Base-by-base conservation (phyloP, 1,140 invertebrate species). In the Brachionus manjavacas region DNA sequence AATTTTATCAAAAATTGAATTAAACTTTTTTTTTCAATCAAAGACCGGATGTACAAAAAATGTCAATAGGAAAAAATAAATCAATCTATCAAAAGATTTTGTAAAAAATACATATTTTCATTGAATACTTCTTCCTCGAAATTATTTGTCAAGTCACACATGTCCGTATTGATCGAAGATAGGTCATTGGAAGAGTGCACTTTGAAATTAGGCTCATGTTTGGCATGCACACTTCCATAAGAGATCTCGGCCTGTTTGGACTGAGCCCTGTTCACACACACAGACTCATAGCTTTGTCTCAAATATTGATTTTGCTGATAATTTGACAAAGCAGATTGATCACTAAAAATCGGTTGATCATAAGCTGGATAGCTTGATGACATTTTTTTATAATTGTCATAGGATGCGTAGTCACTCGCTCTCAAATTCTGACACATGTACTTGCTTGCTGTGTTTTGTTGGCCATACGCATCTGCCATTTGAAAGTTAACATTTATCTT, bases 31-130 rank as follows among this genome's bases (percentile, higher is more conserved):
- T 60, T 60, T 23, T 60, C 20, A 60, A 60, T 20, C 16, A 60
- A 25, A 60, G n/a, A 60, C 52, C 52, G 52, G 52, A 60, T 60
- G 9, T 20, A 60, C n/a, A 60, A 20, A 60, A 52, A 60, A 60
- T 60, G 52, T 60, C 52, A 60, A 60, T 60, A 23, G 20, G 8
- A 20, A 60, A 46, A 46, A 12, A 46, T 46, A 46, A 60, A 60
- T 41, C 39, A 72, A 72, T 72, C 68, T 20, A 72, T 72, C 8
- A 72, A 39, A 72, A 72, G 68, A 72, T 72, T 72, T 41, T 72
- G 31, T 11, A 72, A 39, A 20, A 72, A 72, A 16, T 72, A 20
- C 35, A 72, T 41, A 16, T 72, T 72, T 39, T 72, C 68, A 41
- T 72, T 72, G 31, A 72, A 72, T 41, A 20, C 35, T 41, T 72